phyloP scores from a whole-genome alignment of 2,797 vertebrate species.

The Megalops cyprinoides region DNA sequence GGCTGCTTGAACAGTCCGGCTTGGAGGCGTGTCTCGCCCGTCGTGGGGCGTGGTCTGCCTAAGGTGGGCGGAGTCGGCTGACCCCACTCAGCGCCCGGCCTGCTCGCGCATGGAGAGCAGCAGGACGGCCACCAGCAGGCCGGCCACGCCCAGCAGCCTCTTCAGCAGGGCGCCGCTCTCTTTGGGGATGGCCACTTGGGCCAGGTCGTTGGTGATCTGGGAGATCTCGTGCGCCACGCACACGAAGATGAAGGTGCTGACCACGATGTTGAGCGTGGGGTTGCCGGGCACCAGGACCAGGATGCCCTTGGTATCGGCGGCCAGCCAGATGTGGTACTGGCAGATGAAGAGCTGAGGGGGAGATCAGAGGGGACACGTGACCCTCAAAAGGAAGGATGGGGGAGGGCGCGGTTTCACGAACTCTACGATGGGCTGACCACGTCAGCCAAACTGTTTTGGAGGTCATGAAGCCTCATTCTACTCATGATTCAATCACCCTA shows the following conservation, averaged over 20 bases:
- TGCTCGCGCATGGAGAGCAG: slow-evolving; percentile 75
- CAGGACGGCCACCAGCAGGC: slow-evolving; percentile 78
- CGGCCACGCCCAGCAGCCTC: slow-evolving; percentile 77
- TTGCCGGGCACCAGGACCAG: slow-evolving; percentile 93
- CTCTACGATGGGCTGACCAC: no score
- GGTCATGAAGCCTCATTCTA: no score
- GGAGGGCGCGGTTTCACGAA: no score
- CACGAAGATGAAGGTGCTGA: slow-evolving; percentile 99
- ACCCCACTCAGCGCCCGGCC: slow-evolving; percentile 60
- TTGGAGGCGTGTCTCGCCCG: not conserved
- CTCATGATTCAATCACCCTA: not conserved
- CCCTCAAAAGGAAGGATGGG: no score
- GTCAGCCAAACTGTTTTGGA: no score
- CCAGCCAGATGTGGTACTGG: slow-evolving; percentile 98
- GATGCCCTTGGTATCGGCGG: slow-evolving; percentile 95
- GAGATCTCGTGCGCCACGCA: slow-evolving; percentile 97
- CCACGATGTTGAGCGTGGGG: slow-evolving; percentile 88
- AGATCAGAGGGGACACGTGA: slow-evolving; percentile 16
- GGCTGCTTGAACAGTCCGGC: not conserved
- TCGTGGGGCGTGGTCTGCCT: no score
- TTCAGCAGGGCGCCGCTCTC: slow-evolving; percentile 85
- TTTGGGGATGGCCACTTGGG: slow-evolving; percentile 93
- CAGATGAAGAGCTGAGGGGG: slow-evolving; percentile 92
- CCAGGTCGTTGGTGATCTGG: slow-evolving; percentile 93
- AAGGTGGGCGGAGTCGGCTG: not conserved